Percentiles rank a stretch among this genome's conserved stretches.
These are phyloP conservation scores for Chalcis sispes DNA, from an alignment of 2,888 invertebrate genomes.

Conservation along the genomic window DNA sequence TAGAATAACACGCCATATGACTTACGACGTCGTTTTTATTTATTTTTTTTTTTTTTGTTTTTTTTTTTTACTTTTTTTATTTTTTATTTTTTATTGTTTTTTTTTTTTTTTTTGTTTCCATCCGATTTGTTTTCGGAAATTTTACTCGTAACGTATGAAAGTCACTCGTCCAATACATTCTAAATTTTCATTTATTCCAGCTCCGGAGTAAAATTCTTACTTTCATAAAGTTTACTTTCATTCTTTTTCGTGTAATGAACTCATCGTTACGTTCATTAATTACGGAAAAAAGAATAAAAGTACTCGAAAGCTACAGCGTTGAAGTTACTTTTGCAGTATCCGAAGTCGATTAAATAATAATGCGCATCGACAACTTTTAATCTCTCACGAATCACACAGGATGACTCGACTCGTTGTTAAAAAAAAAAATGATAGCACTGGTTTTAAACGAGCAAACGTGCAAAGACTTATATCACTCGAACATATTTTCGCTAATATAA, in stretches of 20 bases:
- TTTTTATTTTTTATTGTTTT: background rate
- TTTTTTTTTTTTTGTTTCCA: conserved; percentile 1
- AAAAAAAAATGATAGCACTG: too few species aligned
- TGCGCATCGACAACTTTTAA: background rate
- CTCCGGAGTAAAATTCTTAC: conserved; percentile 36
- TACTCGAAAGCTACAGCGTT: background rate
- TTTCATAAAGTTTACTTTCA: conserved; percentile 5
- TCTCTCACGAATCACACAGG: too few species aligned
- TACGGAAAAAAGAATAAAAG: conserved; percentile 30
- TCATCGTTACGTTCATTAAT: background rate
- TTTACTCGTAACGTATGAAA: conserved; percentile 45
- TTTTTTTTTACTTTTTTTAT: too few species aligned
- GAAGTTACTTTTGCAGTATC: conserved; percentile 5
- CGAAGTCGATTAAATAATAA: conserved; percentile 4
- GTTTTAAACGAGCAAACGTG: too few species aligned
- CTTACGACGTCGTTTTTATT: background rate
- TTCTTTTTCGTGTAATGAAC: conserved; percentile 12
- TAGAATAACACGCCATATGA: conserved; percentile 49
- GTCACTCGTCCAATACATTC: conserved; percentile 47
- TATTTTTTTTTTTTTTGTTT: too few species aligned
- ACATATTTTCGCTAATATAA: too few species aligned
- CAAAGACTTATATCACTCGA: too few species aligned
- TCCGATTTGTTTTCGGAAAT: conserved; percentile 19
- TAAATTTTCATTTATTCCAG: conserved; percentile 7
- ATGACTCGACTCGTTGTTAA: too few species aligned